Base-by-base conservation (phyloP, 2,888 invertebrate genomes). In the Phengaris arion region DNA sequence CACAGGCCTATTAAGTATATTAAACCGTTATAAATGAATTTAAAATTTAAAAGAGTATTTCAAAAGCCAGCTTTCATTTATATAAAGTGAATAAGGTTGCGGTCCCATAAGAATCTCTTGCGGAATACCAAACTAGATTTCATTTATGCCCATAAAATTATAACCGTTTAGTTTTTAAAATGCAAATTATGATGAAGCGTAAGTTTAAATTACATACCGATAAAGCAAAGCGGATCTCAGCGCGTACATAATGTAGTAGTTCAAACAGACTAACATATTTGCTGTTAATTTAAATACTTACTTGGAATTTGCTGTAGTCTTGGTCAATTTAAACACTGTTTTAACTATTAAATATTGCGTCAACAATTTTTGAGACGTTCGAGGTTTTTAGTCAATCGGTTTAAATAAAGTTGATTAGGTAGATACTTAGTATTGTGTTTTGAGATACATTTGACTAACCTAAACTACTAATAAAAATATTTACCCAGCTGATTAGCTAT, bases 261-360 rank as follows among this genome's bases (percentile, higher is more conserved):
- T 22, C 72, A 54, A 72, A 52, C 35, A 54, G 15, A 51, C 54
- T 72, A 72, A 52, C 54, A 54, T 54, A 54, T 72, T 70, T 72
- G 72, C 72, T 72, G 35, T 35, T 22, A 72, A 48, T 51, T 51
- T 52, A 54, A 35, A 72, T 52, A 59, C 59, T 10, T 52, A 59
- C 59, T 10, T 45, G 45, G 64, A 54, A 72, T 54, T 72, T 72
- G 54, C 72, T 72, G 6, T 10, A 72, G 22, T 22, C 35, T 15
- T 70, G 6, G 15, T 15, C 9, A 45, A n/a, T n/a, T 46, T 48
- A 48, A n/a, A n/a, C n/a, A 48, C 12, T 69, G 48, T n/a, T 9
- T 48, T 15, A 69, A 69, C n/a, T 69, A 64, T 10, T 64, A 10
- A 15, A 59, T 57, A 1, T 22, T 57, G 1, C 15, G 7, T 35